phyloP scores from a whole-genome alignment of 2,797 vertebrate species.

The Loriculus beryllinus region DNA sequence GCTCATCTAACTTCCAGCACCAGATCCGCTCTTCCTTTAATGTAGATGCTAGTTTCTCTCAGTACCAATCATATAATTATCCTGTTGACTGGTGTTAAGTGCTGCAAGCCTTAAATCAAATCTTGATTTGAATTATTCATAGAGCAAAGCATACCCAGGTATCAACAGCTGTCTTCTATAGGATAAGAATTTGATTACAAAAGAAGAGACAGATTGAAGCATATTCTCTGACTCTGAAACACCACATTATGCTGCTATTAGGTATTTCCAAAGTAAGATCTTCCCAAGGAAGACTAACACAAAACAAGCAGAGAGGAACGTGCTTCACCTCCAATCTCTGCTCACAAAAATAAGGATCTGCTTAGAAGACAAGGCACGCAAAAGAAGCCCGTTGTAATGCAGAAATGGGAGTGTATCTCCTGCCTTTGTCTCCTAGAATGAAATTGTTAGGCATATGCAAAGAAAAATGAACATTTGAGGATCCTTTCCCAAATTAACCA shows the following conservation, averaged over 20 bases:
- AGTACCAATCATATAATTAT: constrained; percentile 17
- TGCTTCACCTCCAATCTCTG: not conserved
- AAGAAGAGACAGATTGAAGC: not conserved
- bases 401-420: not conserved
- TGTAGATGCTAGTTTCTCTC: not conserved
- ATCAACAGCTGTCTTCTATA: constrained; percentile 14
- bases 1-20: not conserved
- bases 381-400: not conserved
- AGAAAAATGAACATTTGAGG: not conserved
- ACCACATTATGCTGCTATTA: not conserved
- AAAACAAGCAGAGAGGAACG: not conserved
- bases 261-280: not conserved
- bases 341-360: not conserved
- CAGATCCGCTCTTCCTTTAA: not conserved
- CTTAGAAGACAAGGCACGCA: not conserved
- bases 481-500: not conserved
- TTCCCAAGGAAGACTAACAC: not conserved
- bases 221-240: not conserved
- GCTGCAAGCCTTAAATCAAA: constrained; percentile 41
- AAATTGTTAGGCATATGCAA: not conserved
- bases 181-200: not conserved
- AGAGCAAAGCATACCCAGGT: not conserved
- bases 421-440: not conserved
- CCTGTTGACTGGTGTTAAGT: not conserved
- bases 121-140: constrained; percentile 37